A percentile compares a stretch with the other conserved stretches of the same genome.
Conservation (phyloP, 1,140 invertebrate genomes). For the Pogonognathellus flavescens region DNA sequence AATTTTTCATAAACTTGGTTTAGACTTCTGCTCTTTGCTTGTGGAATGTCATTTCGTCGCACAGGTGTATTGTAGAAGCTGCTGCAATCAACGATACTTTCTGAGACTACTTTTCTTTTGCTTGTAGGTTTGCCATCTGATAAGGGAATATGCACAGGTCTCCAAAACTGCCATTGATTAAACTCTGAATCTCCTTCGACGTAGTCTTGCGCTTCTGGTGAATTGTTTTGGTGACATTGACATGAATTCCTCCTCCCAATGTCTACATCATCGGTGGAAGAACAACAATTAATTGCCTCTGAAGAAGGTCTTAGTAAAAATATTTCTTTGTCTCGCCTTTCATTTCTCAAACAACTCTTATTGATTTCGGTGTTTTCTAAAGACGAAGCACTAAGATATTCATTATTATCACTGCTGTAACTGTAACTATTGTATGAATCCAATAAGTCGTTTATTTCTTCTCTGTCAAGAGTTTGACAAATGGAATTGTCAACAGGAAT, state of each 20-base stretch:
- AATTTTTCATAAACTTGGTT: neutral
- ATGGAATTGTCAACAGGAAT: slow-evolving; percentile 16
- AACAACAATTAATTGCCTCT: neutral
- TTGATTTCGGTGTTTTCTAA: neutral
- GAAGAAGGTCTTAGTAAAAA: neutral
- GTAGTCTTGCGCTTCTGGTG: neutral
- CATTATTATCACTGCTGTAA: neutral
- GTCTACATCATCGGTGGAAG: neutral
- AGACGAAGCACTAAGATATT: neutral
- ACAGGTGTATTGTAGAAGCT: neutral
- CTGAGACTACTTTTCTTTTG: neutral
- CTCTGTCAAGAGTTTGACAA: slow-evolving; percentile 15
- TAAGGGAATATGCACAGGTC: slow-evolving; percentile 1
- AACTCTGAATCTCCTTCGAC: slow-evolving; percentile 38
- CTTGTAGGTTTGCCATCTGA: neutral
- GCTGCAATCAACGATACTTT: neutral
- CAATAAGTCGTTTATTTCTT: slow-evolving; percentile 23
- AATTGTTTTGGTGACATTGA: neutral
- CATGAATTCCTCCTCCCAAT: neutral
- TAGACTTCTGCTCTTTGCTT: neutral
- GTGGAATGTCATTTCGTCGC: neutral
- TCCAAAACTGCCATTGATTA: slow-evolving; percentile 61
- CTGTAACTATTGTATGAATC: neutral
- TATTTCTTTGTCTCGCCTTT: slow-evolving; percentile 9
- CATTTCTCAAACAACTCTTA: neutral